phyloP scores from a whole-genome alignment of 2,797 vertebrate genomes.

The Thamnophis elegans region DNA sequence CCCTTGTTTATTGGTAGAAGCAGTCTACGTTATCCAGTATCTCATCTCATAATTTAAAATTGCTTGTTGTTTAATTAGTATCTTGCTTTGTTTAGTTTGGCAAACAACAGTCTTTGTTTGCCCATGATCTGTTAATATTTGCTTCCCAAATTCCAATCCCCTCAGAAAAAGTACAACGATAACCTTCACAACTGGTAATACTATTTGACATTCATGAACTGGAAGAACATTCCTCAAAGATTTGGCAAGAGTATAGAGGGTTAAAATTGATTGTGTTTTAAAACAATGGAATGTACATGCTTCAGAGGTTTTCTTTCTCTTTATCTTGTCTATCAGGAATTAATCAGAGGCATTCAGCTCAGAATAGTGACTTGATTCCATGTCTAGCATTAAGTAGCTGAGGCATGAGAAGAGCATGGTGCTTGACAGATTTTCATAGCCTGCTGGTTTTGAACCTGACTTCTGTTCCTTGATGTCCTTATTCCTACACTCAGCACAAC shows the following conservation, averaged over 20 bases:
- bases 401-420: slow-evolving; percentile 67
- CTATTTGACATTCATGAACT: slow-evolving; percentile 37
- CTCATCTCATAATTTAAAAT: background rate
- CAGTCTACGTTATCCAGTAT: background rate
- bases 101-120: background rate
- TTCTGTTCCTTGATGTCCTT: slow-evolving; percentile 33
- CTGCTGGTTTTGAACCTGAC: slow-evolving; percentile 24
- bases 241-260: slow-evolving; percentile 43
- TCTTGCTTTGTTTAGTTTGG: background rate
- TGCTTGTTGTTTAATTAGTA: background rate
- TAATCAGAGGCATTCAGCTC: slow-evolving; percentile 64
- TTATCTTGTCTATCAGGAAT: slow-evolving; percentile 69
- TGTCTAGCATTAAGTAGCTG: slow-evolving; percentile 63
- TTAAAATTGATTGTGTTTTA: slow-evolving; percentile 53
- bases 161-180: slow-evolving; percentile 29
- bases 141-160: background rate
- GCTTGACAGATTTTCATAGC: slow-evolving; percentile 42
- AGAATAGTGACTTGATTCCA: slow-evolving; percentile 61
- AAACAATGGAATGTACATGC: slow-evolving; percentile 70
- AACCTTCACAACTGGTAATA: slow-evolving; percentile 31
- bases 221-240: slow-evolving; percentile 17
- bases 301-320: slow-evolving; percentile 66
- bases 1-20: background rate
- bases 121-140: background rate
- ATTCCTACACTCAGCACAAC: slow-evolving; percentile 19